phyloP scores from a whole-genome alignment of 2,113 vertebrate genomes.

The Jaculus jaculus region DNA sequence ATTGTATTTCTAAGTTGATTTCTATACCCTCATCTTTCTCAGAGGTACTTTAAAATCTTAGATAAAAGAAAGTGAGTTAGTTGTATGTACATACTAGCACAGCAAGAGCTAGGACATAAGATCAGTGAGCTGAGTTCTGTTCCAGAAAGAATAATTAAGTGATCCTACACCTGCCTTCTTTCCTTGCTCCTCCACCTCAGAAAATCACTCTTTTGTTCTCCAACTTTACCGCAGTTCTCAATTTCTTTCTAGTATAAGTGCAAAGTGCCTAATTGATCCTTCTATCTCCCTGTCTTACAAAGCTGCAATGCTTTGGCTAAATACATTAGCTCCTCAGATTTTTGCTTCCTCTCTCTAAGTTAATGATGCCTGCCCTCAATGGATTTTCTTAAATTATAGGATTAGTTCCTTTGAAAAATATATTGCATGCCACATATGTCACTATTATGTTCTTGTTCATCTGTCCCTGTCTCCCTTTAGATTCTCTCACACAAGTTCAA shows the following conservation, averaged over 20 bases:
- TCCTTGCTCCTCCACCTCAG: constrained; percentile 32
- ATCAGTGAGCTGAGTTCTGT: constrained; percentile 52
- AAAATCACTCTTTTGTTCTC: constrained; percentile 28
- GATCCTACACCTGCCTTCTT: constrained; percentile 36
- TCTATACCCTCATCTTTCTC: constrained; percentile 64
- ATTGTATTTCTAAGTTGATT: constrained; percentile 79
- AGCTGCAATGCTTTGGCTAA: background rate
- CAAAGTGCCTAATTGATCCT: background rate
- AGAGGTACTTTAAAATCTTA: constrained; percentile 75
- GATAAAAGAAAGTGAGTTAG: constrained; percentile 77
- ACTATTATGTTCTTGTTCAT: background rate
- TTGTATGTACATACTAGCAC: constrained; percentile 47
- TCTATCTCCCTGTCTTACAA: background rate
- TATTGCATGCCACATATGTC: background rate
- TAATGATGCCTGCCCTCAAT: background rate
- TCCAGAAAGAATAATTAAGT: constrained; percentile 57
- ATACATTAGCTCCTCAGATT: background rate
- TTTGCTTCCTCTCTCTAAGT: constrained; percentile 29
- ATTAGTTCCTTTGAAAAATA: constrained; percentile 12
- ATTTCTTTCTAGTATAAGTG: background rate
- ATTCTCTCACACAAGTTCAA: background rate
- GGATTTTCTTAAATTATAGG: constrained; percentile 39
- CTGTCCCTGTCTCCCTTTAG: background rate
- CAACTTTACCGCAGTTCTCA: background rate
- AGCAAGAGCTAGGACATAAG: constrained; percentile 29